Base-by-base conservation (phyloP, 2,888 invertebrate species). In the Aproaerema taeniolella region DNA sequence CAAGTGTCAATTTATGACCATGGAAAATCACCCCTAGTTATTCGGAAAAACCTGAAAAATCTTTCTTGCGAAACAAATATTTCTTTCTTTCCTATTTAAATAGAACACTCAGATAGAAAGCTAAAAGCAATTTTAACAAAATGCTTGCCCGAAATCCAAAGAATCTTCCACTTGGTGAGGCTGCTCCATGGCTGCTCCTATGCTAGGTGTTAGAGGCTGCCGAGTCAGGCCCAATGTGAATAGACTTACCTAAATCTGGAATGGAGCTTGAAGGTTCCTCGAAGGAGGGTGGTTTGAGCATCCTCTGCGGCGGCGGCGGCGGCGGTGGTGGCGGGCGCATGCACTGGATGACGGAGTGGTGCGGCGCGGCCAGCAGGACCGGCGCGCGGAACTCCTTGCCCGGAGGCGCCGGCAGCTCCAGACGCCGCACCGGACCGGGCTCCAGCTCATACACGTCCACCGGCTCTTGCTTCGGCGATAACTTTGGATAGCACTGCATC, bases 181-280 rank as follows among this genome's bases (percentile, higher is more conserved):
- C n/a, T n/a, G n/a, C n/a, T n/a, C n/a, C n/a, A n/a, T n/a, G n/a
- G n/a, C n/a, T n/a, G n/a, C n/a, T n/a, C n/a, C n/a, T n/a, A n/a
- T n/a, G n/a, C n/a, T n/a, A n/a, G n/a, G n/a, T n/a, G n/a, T n/a
- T n/a, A n/a, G n/a, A n/a, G n/a, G n/a, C n/a, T n/a, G n/a, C n/a
- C n/a, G n/a, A n/a, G n/a, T n/a, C n/a, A n/a, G n/a, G n/a, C n/a
- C n/a, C n/a, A n/a, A n/a, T n/a, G n/a, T 20, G 5, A 20, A 20
- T 5, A 26, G 40, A 88, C 93, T 92, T 71, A 95, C 95, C 95
- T 87, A 95, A 88, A 89, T 95, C 95, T 51, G 95, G 95, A 75
- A 95, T 95, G 58, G 95, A 95, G 85, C 94, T 94, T 53, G 94
- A 93, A 8, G 95, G 94, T 74, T 95, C 94, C 81, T 95, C 95